Conservation (phyloP, 2,888 invertebrate genomes). For the Synanthedon andrenaeformis region DNA sequence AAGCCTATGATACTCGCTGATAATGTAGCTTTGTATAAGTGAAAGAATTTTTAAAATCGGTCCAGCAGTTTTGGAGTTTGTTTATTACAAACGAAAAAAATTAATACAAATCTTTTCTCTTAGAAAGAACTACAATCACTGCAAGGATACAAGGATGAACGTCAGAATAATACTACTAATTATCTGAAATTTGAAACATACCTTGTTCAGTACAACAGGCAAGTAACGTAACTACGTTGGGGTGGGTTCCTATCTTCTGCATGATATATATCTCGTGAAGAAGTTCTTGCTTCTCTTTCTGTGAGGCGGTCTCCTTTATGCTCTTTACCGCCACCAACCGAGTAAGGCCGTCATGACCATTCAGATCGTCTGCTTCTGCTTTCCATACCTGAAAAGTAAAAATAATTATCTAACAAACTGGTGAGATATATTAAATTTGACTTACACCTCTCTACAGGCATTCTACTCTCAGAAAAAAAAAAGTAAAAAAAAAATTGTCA, state of each 20-base stretch:
- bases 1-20: no score
- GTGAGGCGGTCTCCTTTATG: constrained; percentile 81
- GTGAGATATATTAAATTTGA: no score
- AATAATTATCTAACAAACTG: neutral
- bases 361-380: constrained; percentile 84
- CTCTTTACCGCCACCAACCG: constrained; percentile 88
- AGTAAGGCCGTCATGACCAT: constrained; percentile 81
- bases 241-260: constrained; percentile 85
- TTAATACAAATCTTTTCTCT: no score
- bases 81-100: no score
- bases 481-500: constrained; percentile 19
- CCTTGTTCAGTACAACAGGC: constrained; percentile 88
- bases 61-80: no score
- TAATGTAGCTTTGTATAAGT: no score
- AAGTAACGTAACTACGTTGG: constrained; percentile 83
- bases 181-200: constrained; percentile 22
- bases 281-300: constrained; percentile 82
- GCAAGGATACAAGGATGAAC: no score
- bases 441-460: no score
- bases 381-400: constrained; percentile 76
- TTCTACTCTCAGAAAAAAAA: neutral
- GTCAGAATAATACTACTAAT: neutral
- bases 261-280: constrained; percentile 81
- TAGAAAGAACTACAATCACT: no score
- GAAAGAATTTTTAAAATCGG: no score